These are phyloP conservation scores for Lepidonotus clava DNA, from an alignment of 2,888 invertebrate genomes.

Conservation along the genomic window DNA sequence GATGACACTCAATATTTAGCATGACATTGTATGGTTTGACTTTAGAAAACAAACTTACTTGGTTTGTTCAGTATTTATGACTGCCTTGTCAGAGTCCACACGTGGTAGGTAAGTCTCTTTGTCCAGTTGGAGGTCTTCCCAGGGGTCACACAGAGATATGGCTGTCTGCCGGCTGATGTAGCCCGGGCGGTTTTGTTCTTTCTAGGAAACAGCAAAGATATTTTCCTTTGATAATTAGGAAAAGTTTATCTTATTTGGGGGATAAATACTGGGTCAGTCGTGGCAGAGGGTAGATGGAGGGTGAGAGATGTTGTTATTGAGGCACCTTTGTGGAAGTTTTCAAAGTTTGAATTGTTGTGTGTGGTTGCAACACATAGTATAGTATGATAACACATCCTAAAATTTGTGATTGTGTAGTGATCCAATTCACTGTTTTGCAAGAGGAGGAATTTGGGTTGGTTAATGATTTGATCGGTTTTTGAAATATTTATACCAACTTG, in stretches of 20 bases:
- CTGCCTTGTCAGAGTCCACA: slow-evolving; percentile 18
- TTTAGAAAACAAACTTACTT: too few species aligned
- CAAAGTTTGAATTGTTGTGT: too few species aligned
- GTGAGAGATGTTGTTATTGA: not conserved
- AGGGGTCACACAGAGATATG: slow-evolving; percentile 77
- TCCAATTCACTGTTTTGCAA: too few species aligned
- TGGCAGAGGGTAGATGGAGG: not conserved
- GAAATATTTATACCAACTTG: too few species aligned
- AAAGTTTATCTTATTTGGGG: not conserved
- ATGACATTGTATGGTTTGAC: too few species aligned
- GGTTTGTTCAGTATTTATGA: slow-evolving; percentile 6
- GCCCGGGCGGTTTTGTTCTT: slow-evolving; percentile 64
- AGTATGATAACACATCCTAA: too few species aligned
- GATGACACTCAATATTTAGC: too few species aligned
- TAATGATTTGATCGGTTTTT: too few species aligned
- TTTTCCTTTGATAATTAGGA: too few species aligned
- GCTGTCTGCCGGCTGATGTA: slow-evolving; percentile 74
- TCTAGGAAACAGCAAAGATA: slow-evolving; percentile 50
- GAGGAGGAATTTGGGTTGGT: too few species aligned
- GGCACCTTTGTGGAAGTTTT: not conserved
- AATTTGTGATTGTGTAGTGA: too few species aligned
- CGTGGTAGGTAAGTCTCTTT: slow-evolving; percentile 54
- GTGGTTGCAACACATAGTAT: too few species aligned
- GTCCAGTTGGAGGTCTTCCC: slow-evolving; percentile 76
- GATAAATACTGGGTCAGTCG: not conserved